phyloP scores from a whole-genome alignment of 1,140 invertebrate species.

The Ganaspis sp. region DNA sequence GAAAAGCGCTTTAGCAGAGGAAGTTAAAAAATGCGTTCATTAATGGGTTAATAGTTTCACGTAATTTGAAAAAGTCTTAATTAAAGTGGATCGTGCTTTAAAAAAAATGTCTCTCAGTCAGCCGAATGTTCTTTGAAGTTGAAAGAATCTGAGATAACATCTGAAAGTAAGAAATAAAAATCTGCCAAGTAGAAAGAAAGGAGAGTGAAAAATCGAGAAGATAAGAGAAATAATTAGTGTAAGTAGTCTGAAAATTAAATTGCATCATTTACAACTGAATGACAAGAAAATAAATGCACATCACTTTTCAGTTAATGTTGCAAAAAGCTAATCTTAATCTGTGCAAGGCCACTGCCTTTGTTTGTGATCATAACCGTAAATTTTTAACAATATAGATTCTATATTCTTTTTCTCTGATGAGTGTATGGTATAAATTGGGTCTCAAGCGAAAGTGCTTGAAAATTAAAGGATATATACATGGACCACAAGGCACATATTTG shows the following conservation, averaged over 20 bases:
- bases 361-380: slow-evolving; percentile 6
- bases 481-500: background rate
- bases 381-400: slow-evolving; percentile 17
- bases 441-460: background rate
- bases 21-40: too few relatives aligned
- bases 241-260: background rate
- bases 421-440: background rate
- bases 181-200: background rate
- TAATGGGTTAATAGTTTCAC: too few relatives aligned
- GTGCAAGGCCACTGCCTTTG: background rate
- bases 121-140: too few relatives aligned
- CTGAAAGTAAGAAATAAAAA: too few relatives aligned
- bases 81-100: too few relatives aligned
- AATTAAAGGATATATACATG: background rate
- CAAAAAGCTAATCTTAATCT: background rate
- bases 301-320: background rate
- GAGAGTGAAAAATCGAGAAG: too few relatives aligned
- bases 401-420: background rate
- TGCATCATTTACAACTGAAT: background rate
- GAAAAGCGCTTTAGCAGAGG: too few relatives aligned
- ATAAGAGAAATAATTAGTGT: background rate
- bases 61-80: too few relatives aligned
- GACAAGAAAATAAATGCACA: background rate
- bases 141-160: too few relatives aligned
- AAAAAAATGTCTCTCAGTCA: too few relatives aligned